phyloP scores from a whole-genome alignment of 2,888 invertebrate genomes.

The Pyrrhia umbra region DNA sequence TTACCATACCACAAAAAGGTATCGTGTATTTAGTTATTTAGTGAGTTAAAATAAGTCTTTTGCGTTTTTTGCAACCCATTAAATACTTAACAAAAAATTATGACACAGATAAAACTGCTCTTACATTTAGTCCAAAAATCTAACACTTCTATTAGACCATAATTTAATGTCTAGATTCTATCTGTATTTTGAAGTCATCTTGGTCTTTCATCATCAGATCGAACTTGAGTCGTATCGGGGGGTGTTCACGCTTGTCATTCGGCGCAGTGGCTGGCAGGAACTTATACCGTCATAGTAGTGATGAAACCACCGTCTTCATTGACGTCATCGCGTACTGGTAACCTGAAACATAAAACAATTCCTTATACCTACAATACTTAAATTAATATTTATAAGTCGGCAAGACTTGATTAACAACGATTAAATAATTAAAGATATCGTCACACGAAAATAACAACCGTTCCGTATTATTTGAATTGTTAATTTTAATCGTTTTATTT shows the following conservation, averaged over 20 bases:
- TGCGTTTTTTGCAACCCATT: too few relatives aligned
- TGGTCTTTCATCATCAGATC: constrained; percentile 53
- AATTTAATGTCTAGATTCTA: constrained; percentile 28
- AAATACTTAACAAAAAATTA: too few relatives aligned
- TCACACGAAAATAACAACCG: too few relatives aligned
- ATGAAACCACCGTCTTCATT: constrained; percentile 64
- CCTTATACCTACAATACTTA: background rate
- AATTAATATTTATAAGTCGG: background rate
- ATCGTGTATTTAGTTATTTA: too few relatives aligned
- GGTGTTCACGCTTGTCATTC: background rate
- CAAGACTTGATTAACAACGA: too few relatives aligned
- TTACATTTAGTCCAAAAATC: too few relatives aligned
- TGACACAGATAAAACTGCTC: too few relatives aligned
- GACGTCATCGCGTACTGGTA: constrained; percentile 63
- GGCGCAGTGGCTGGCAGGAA: constrained; percentile 30
- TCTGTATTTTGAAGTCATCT: constrained; percentile 24
- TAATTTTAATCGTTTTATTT: too few relatives aligned
- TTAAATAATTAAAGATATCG: too few relatives aligned
- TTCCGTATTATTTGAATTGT: too few relatives aligned
- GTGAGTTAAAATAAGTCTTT: too few relatives aligned
- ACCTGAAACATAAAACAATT: constrained; percentile 44
- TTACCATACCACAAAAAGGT: too few relatives aligned
- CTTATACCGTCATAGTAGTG: constrained; percentile 60
- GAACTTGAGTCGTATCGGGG: constrained; percentile 32
- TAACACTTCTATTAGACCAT: background rate